Evolutionary conservation across 2,113 vertebrate genomes (phyloP), one percentile per base, ranked within the genome.

Genomic region (Cepphus grylle): DNA sequence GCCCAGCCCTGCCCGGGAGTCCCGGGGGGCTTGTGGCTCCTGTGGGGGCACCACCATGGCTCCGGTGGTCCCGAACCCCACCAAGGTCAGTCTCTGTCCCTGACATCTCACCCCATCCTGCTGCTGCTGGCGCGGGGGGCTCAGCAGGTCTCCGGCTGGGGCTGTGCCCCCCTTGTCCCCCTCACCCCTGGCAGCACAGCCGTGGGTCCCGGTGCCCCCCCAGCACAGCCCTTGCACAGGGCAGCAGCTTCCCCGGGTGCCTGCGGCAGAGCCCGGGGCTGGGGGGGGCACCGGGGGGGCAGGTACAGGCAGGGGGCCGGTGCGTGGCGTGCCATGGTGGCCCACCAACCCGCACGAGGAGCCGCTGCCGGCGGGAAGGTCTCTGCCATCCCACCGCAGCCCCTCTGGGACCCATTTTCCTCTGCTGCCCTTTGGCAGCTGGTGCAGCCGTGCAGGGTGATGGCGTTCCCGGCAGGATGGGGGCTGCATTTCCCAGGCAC

Each of bases 301-400:
- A 25, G 34, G 13, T 13, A 26, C 1, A 20, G 56, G 30, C 20
- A 2, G 42, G n/a, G 42, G 30, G 52, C 32, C 21, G 0, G 20
- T 65, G 50, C 55, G 73, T 34, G 1, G 67, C 0, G 0, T 25
- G n/a, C 50, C 32, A 8, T 4, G 4, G 45, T 0, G 8, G n/a
- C 74, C 45, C 11, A 58, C n/a, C 32, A 3, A 0, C 20, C 52
- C 10, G 32, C 45, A 5, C 3, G 2, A 40, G 43, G 56, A 38
- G 42, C 62, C 55, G 15, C 50, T 45, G 62, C 53, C 8, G 1
- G 27, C 4, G 2, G 17, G 65, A 23, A 18, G 69, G 63, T 23
- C 26, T 3, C 34, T n/a, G 62, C 36, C 42, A 2, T 30, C 81
- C 61, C 2, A 0, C 23, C 21, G 3, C 0, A 0, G 43, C 29